Conservation (phyloP, 2,113 vertebrate species). For the Deroptyus accipitrinus region DNA sequence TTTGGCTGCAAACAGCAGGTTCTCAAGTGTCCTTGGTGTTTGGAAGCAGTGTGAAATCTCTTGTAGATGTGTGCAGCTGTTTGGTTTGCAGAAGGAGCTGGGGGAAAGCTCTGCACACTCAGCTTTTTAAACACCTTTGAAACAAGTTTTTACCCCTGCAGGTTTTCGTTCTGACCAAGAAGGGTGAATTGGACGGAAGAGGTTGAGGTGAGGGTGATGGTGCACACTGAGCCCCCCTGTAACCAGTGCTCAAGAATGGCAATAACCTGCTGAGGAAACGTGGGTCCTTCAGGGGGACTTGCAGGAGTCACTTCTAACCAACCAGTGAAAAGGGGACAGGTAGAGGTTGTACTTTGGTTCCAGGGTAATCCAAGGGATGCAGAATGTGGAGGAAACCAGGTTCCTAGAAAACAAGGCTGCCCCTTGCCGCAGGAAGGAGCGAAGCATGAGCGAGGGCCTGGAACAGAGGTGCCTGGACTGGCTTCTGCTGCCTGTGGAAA, state of each 20-base stretch:
- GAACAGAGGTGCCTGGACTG: background rate
- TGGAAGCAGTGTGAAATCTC: background rate
- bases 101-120: background rate
- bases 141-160: background rate
- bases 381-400: background rate
- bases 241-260: background rate
- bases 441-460: background rate
- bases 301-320: background rate
- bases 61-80: background rate
- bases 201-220: background rate
- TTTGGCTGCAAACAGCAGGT: background rate
- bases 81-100: background rate
- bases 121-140: background rate
- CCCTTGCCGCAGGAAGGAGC: background rate
- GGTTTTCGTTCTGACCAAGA: background rate
- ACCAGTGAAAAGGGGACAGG: background rate
- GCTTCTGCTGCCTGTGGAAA: background rate
- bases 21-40: background rate
- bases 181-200: background rate
- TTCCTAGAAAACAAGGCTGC: background rate
- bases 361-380: background rate
- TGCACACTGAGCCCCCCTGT: background rate
- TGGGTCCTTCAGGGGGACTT: accelerated
- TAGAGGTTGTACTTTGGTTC: background rate
- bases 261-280: background rate